phyloP scores from a whole-genome alignment of 2,888 invertebrate genomes.

The Hydroisotoma schaefferi region DNA sequence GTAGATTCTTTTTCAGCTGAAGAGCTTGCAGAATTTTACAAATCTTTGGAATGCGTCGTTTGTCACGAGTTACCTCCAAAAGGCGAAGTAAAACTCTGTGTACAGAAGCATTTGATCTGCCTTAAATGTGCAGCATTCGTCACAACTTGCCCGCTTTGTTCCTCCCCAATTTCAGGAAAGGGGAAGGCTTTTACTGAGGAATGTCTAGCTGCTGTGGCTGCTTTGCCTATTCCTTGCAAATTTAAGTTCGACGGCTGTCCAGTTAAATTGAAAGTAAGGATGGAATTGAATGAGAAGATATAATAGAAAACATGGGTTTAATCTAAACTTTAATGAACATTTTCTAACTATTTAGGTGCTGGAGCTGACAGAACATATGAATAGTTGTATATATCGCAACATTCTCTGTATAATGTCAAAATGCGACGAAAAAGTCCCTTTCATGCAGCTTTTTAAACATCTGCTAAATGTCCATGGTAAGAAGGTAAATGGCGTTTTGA shows the following conservation, averaged over 20 bases:
- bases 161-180: constrained; percentile 18
- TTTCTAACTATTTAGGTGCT: too few species aligned
- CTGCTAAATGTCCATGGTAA: constrained; percentile 23
- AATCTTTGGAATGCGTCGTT: constrained; percentile 31
- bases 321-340: too few species aligned
- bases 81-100: constrained; percentile 25
- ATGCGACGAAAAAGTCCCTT: constrained; percentile 25
- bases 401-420: constrained; percentile 30
- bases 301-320: too few species aligned
- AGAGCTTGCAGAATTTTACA: constrained; percentile 30
- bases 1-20: constrained; percentile 16
- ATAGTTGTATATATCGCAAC: constrained; percentile 22
- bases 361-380: constrained; percentile 23
- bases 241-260: constrained; percentile 28
- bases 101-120: constrained; percentile 31
- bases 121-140: constrained; percentile 19
- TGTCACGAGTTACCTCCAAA: constrained; percentile 26
- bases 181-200: constrained; percentile 21
- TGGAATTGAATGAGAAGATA: too few species aligned
- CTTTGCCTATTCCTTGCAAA: constrained; percentile 27
- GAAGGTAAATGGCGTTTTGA: constrained; percentile 33
- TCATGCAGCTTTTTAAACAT: constrained; percentile 31
- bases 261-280: too few species aligned
- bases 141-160: constrained; percentile 25
- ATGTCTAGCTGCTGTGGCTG: constrained; percentile 25